Evolutionary conservation across 2,113 vertebrate genomes (phyloP).

Genomic region (Heterocephalus glaber): DNA sequence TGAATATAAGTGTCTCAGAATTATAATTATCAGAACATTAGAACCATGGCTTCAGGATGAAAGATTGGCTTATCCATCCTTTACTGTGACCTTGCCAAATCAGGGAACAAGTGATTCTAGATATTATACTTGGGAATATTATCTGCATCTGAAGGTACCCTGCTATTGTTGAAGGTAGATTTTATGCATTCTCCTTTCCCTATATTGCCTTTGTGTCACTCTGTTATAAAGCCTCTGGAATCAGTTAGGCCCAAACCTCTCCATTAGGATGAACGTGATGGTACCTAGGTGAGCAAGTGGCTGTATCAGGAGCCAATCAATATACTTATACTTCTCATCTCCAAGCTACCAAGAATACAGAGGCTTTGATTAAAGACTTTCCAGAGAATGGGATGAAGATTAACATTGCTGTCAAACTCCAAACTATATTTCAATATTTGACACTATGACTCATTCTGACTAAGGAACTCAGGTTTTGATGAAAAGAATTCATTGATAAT

Average conservation of each 20-base stretch:
- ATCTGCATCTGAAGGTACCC: constrained; percentile 92
- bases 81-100: constrained; percentile 92
- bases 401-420: constrained; percentile 94
- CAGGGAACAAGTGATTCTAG: constrained; percentile 91
- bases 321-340: constrained; percentile 91
- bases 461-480: constrained; percentile 95
- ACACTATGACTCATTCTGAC: constrained; percentile 97
- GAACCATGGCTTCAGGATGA: constrained; percentile 88
- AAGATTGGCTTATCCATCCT: constrained; percentile 93
- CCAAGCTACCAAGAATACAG: constrained; percentile 91
- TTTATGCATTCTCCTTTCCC: not conserved
- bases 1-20: not conserved
- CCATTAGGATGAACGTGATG: constrained; percentile 96
- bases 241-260: not conserved
- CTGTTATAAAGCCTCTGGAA: not conserved
- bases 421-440: constrained; percentile 91
- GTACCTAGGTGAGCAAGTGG: constrained; percentile 95
- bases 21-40: not conserved
- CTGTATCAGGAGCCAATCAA: constrained; percentile 93
- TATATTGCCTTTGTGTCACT: too few species aligned
- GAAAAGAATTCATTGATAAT: constrained; percentile 96
- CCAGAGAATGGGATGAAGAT: constrained; percentile 95
- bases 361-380: constrained; percentile 95
- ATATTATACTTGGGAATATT: constrained; percentile 95
- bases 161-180: constrained; percentile 39